Percentiles rank a stretch among this genome's conserved stretches.
These are phyloP conservation scores for Ditula angustiorana DNA, from an alignment of 2,888 invertebrate species.

Conservation along the genomic window DNA sequence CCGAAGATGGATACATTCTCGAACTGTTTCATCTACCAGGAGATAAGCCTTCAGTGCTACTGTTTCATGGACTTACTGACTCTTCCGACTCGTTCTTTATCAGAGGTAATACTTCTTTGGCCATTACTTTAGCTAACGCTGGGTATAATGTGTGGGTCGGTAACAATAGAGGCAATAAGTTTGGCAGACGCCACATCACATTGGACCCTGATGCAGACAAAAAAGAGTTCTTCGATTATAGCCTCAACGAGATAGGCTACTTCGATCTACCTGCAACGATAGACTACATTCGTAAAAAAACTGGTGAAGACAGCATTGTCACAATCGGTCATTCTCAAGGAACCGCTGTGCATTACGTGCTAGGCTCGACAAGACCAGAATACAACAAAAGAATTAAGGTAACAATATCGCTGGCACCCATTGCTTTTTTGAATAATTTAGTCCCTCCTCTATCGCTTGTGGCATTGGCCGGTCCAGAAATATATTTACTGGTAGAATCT, in stretches of 20 bases:
- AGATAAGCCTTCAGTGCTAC: constrained; percentile 45
- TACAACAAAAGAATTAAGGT: constrained; percentile 37
- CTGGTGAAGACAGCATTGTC: constrained; percentile 8
- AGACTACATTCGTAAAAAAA: constrained; percentile 19
- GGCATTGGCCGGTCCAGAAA: neutral
- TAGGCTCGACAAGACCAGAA: constrained; percentile 29
- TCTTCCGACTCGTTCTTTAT: constrained; percentile 51
- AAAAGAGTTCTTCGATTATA: constrained; percentile 37
- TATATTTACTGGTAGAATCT: constrained; percentile 16
- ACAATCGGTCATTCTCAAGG: constrained; percentile 39
- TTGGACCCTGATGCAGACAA: constrained; percentile 28
- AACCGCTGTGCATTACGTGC: constrained; percentile 27
- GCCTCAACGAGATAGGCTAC: constrained; percentile 36
- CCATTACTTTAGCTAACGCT: constrained; percentile 44
- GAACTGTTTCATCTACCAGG: constrained; percentile 50
- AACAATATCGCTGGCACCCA: constrained; percentile 23
- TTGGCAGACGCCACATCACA: constrained; percentile 3
- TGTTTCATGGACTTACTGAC: constrained; percentile 53
- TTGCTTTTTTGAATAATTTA: constrained; percentile 44
- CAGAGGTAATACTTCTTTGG: constrained; percentile 51
- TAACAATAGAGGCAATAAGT: constrained; percentile 24
- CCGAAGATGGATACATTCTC: constrained; percentile 57
- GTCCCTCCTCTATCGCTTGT: constrained; percentile 24
- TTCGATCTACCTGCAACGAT: constrained; percentile 37
- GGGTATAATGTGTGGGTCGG: constrained; percentile 48